Percentiles rank a stretch among this genome's conserved stretches.
phyloP scores from a whole-genome alignment of 2,113 vertebrate genomes.

The Neofelis nebulosa region DNA sequence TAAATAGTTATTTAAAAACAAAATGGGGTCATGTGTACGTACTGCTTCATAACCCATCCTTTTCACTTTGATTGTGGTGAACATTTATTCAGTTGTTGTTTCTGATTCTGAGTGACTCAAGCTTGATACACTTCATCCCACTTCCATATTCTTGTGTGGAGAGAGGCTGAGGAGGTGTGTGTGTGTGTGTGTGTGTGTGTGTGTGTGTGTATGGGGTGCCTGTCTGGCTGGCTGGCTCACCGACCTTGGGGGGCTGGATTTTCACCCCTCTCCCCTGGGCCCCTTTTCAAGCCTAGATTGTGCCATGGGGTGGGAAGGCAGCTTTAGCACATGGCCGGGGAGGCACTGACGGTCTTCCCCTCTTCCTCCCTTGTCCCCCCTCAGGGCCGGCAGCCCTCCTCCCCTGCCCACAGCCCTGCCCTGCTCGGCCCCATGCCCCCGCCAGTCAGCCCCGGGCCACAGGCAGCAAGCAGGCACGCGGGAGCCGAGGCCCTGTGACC shows the following conservation, averaged over 20 bases:
- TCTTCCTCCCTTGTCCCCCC: background rate
- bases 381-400: constrained; percentile 23
- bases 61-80: background rate
- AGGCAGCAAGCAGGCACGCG: constrained; percentile 36
- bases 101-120: background rate
- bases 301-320: background rate
- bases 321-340: fast-evolving
- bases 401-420: constrained; percentile 1
- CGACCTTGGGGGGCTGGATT: background rate
- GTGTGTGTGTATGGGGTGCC: background rate
- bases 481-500: constrained; percentile 64
- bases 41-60: background rate
- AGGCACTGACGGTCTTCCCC: background rate
- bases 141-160: background rate
- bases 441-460: constrained; percentile 53
- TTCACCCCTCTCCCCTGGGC: background rate
- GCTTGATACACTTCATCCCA: background rate
- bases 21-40: background rate
- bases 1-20: constrained; percentile 59
- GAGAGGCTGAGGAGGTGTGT: background rate
- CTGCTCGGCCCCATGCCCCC: constrained; percentile 70
- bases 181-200: background rate
- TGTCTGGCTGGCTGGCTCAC: background rate
- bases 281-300: background rate
- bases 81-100: background rate